These are phyloP conservation scores for Sebastes steindachneri DNA, from an alignment of 2,797 vertebrate species.

Conservation along the genomic window DNA sequence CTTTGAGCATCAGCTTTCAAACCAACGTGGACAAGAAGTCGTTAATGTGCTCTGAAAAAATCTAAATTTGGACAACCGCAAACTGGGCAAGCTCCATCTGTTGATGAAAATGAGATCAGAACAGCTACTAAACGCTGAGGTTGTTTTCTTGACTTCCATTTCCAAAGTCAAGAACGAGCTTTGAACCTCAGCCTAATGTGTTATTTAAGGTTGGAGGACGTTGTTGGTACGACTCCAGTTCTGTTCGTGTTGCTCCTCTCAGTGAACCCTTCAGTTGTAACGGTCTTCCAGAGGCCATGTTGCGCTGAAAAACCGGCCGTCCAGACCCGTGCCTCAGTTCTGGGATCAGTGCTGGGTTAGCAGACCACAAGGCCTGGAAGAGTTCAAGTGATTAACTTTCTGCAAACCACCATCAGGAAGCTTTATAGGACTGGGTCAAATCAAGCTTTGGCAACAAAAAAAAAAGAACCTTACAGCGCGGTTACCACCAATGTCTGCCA, in stretches of 20 bases:
- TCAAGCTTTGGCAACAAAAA: slow-evolving; percentile 47
- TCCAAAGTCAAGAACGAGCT: background rate
- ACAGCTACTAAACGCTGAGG: background rate
- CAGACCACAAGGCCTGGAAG: slow-evolving; percentile 57
- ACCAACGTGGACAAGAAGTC: background rate
- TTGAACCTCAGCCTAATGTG: background rate
- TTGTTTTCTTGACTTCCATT: background rate
- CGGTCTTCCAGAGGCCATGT: slow-evolving; percentile 4
- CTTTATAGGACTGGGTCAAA: slow-evolving; percentile 58
- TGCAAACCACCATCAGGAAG: slow-evolving; percentile 55
- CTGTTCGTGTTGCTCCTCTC: background rate
- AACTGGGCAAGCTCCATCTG: background rate
- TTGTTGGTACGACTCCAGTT: background rate
- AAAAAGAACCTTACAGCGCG: background rate
- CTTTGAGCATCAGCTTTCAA: background rate
- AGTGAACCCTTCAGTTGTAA: slow-evolving; percentile 23
- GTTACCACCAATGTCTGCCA: slow-evolving; percentile 59
- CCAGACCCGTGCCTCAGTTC: slow-evolving; percentile 33
- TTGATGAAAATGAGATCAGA: background rate
- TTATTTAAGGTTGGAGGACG: background rate
- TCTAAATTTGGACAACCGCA: background rate
- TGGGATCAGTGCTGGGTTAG: slow-evolving; percentile 68
- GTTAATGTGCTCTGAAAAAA: background rate
- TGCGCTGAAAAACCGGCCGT: background rate
- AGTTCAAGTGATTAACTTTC: slow-evolving; percentile 58